Conservation (phyloP, 2,888 invertebrate genomes). For the Erpobdella octoculata region DNA sequence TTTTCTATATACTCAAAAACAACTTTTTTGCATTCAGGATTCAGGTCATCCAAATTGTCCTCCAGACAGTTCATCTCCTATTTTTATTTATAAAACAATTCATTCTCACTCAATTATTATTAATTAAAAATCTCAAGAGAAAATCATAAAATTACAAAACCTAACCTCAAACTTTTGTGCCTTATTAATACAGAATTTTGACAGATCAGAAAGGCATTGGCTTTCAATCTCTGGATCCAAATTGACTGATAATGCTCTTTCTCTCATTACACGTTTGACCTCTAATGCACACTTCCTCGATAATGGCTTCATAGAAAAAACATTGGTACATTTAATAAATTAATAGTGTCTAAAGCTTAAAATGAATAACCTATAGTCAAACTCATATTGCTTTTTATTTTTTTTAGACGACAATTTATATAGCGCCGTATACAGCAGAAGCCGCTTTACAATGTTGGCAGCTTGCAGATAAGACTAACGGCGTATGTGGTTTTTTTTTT, state of each 20-base stretch:
- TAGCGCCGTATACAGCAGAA: no score
- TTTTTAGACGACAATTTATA: no score
- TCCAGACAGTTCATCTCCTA: constrained; percentile 84
- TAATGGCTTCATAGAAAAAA: constrained; percentile 54
- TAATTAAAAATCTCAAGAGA: not conserved
- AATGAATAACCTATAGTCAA: not conserved
- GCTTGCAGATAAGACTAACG: no score
- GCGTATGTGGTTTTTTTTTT: not conserved
- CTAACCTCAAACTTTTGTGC: constrained; percentile 66
- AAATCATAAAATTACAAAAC: not conserved
- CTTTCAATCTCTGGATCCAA: constrained; percentile 88
- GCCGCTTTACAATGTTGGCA: no score
- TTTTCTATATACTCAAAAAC: constrained; percentile 77
- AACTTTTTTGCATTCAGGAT: constrained; percentile 62
- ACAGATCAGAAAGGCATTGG: constrained; percentile 76
- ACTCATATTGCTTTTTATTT: not conserved
- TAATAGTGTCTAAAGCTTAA: no score
- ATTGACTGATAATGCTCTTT: constrained; percentile 82
- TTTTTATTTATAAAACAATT: not conserved
- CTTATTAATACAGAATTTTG: constrained; percentile 67
- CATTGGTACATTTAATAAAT: no score
- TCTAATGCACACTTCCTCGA: constrained; percentile 59
- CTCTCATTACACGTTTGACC: constrained; percentile 81
- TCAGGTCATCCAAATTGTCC: constrained; percentile 55
- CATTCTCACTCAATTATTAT: no score